phyloP scores from a whole-genome alignment of 2,888 invertebrate species.

The Caenorhabditis uteleia region DNA sequence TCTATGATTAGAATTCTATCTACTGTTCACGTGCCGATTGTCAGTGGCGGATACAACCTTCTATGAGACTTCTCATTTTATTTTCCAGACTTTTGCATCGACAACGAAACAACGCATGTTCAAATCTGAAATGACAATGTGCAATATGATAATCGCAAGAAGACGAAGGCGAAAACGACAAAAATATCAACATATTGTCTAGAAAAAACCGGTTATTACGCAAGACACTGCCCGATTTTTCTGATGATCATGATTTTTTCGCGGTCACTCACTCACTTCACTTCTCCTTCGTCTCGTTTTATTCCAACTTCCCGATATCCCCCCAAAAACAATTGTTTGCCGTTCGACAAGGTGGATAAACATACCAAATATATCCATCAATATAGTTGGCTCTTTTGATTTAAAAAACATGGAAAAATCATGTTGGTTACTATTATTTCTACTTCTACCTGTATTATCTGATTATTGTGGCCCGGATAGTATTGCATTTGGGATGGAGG shows the following conservation, averaged over 20 bases:
- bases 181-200: not conserved
- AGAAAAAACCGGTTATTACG: slow-evolving; percentile 20
- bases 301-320: no score
- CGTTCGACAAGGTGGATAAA: no score
- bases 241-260: slow-evolving; percentile 30
- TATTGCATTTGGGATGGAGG: slow-evolving; percentile 35
- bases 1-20: slow-evolving; percentile 32
- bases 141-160: slow-evolving; percentile 20
- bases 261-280: no score
- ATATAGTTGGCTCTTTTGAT: no score
- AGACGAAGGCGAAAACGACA: slow-evolving; percentile 6
- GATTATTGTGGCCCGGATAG: slow-evolving; percentile 42
- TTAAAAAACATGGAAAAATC: no score
- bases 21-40: slow-evolving; percentile 45
- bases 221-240: slow-evolving; percentile 22
- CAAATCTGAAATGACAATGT: slow-evolving; percentile 20
- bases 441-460: no score
- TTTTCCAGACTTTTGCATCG: slow-evolving; percentile 6
- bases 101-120: slow-evolving; percentile 18
- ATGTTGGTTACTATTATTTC: no score
- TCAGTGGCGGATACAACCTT: slow-evolving; percentile 38
- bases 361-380: no score
- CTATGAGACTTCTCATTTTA: slow-evolving; percentile 29
- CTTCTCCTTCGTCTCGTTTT: no score
- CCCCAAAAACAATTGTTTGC: no score